Percentiles rank a stretch among this genome's conserved stretches.
Evolutionary conservation across 2,113 vertebrate genomes (phyloP).

Genomic region (Aythya baeri): DNA sequence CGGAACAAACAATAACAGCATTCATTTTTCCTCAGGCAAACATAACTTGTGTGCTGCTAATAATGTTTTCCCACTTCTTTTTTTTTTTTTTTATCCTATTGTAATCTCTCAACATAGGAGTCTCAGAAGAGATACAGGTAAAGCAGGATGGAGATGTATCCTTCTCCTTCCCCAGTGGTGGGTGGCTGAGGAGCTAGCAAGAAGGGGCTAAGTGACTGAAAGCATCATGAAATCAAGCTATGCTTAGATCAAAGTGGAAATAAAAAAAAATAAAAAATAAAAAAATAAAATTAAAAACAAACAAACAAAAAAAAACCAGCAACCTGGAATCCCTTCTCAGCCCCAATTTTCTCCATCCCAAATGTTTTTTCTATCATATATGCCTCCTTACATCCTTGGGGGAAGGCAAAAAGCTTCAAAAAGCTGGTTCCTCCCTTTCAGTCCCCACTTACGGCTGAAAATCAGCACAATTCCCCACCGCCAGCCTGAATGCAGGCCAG

Average conservation of each 20-base stretch:
- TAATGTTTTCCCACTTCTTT: not conserved
- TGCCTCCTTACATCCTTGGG: not conserved
- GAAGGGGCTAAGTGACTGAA: not conserved
- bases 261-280: too few relatives aligned
- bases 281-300: not conserved
- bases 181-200: not conserved
- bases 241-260: accelerated
- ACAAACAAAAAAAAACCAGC: not conserved
- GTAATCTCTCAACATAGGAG: not conserved
- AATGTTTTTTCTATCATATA: not conserved
- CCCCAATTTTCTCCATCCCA: not conserved
- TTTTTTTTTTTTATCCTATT: not conserved
- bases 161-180: not conserved
- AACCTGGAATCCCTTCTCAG: not conserved
- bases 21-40: not conserved
- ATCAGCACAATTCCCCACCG: not conserved
- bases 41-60: not conserved
- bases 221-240: not conserved
- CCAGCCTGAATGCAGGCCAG: not conserved
- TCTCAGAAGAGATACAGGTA: not conserved
- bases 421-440: not conserved
- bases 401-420: not conserved
- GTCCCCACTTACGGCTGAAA: not conserved
- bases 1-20: not conserved
- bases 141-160: not conserved